These are phyloP conservation scores for Parauchenoglanis punctatus DNA, from an alignment of 2,797 vertebrate genomes.

Conservation along the genomic window DNA sequence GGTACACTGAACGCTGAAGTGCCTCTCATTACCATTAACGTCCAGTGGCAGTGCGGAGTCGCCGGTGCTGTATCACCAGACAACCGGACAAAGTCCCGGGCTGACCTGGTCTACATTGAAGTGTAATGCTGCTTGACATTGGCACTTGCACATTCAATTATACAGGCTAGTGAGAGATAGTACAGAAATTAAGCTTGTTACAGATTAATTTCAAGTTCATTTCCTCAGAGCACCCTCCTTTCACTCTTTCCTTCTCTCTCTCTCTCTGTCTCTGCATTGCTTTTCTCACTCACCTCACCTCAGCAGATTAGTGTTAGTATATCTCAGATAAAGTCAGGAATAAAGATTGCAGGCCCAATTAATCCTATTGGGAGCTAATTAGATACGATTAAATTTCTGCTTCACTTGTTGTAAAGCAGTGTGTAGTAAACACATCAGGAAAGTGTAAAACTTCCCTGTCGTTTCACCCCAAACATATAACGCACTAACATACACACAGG, in stretches of 20 bases:
- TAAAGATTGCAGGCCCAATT: constrained; percentile 81
- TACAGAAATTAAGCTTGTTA: constrained; percentile 74
- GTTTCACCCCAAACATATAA: constrained; percentile 62
- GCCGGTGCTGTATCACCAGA: constrained; percentile 57
- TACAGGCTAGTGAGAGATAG: constrained; percentile 67
- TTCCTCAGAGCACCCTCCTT: constrained; percentile 66
- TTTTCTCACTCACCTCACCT: constrained; percentile 64
- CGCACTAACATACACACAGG: constrained; percentile 18
- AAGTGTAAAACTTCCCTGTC: constrained; percentile 77
- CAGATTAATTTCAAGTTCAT: constrained; percentile 74
- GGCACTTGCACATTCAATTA: constrained; percentile 68
- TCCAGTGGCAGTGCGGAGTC: constrained; percentile 62
- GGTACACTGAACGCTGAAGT: constrained; percentile 33
- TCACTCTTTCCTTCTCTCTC: constrained; percentile 50
- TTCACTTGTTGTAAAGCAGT: constrained; percentile 83
- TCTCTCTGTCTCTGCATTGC: constrained; percentile 19
- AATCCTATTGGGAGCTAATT: constrained; percentile 84
- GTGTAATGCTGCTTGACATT: constrained; percentile 59
- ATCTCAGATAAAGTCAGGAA: constrained; percentile 83
- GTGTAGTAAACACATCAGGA: constrained; percentile 82
- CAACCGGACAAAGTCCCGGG: constrained; percentile 65
- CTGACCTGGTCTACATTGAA: constrained; percentile 66
- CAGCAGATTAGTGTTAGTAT: constrained; percentile 77
- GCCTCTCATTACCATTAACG: constrained; percentile 45
- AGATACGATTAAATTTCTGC: constrained; percentile 85